Base-by-base conservation (phyloP, 1,140 invertebrate genomes). In the Caenorhabditis tropicalis region DNA sequence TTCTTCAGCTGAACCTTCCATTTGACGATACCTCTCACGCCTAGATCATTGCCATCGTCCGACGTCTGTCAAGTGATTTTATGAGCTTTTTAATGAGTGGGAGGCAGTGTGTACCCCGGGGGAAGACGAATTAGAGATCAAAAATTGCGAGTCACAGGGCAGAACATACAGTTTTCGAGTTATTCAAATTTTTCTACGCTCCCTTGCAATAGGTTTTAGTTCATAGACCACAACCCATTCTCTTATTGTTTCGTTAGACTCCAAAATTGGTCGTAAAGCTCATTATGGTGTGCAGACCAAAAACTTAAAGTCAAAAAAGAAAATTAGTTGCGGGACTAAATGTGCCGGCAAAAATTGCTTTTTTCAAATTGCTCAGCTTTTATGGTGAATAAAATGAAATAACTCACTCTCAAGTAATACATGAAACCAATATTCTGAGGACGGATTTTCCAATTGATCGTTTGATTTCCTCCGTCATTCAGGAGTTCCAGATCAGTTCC, bases 31-130 rank as follows among this genome's bases (percentile, higher is more conserved):
- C 65, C 65, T 43, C 36, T 74, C 3, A 74, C 36, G 36, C 33
- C 36, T 0, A 74, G 36, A 74, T 74, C 65, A 46, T 43, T 29
- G 15, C 65, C 65, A 21, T 74, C 36, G 65, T 43, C 65, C 36
- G 65, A 43, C 2, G 65, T 74, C 65, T 74, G 36, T 74, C 43
- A 74, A 74, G 33, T 10, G n/a, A 24, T 43, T 74, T 74, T 74
- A 74, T n/a, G 65, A 74, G 65, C 33, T 21, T 74, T 74, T 74
- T 74, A 74, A 74, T 74, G 65, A 43, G 65, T 74, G 36, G 58
- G 58, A n/a, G 29, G 31, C n/a, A 16, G 39, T 5, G 39, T 5
- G 39, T 12, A 65, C 12, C 65, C 29, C 36, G 33, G 31, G 15
- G 15, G 58, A 6, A 19, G 3, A 31, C 19, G 29, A 65, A 65